Evolutionary conservation across 1,140 invertebrate genomes (phyloP), one percentile per base, ranked within the genome.

Genomic region (Pogonognathellus flavescens): DNA sequence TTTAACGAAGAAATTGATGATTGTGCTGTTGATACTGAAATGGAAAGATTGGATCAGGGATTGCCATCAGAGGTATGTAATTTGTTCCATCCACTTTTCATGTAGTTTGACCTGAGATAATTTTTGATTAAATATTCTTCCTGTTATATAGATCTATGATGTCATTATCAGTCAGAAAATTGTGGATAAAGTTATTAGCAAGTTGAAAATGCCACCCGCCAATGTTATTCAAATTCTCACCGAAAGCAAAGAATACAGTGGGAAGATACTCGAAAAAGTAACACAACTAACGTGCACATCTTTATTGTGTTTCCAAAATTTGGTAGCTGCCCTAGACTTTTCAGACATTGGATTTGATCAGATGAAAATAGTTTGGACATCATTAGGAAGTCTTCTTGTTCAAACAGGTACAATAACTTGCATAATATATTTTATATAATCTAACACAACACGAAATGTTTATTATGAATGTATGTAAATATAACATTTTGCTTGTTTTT

Each of bases 251-350:
- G 92, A 76, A 55, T 62, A 52, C 20, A 55, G 25, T 84, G 49
- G 83, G n/a, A 81, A 57, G 31, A 85, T 53, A 14, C 14, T 86
- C 89, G 90, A 89, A 84, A 90, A 80, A 83, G 76, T 93, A 76
- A 89, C 90, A 52, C 86, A 80, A 49, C 86, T 92, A 20, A 92
- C 93, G 88, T 92, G 92, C 18, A 90, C 93, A 89, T 92, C 94
- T 31, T 91, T 94, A 57, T 89, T 94, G 14, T 95, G 94, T 88
- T 87, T 94, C 53, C 94, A 93, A 88, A 95, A 95, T 89, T 91
- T 95, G 84, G 90, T 95, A 50, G 91, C 92, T 10, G 91, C 90
- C 66, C 89, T 95, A 81, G 93, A 93, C 18, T 88, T 93, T 22
- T 92, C 93, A 20, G 92, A 92, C 57, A 89, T 95, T 53, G 94